These are phyloP conservation scores for Onchidella celtica DNA, from an alignment of 2,888 invertebrate species.

Conservation along the genomic window DNA sequence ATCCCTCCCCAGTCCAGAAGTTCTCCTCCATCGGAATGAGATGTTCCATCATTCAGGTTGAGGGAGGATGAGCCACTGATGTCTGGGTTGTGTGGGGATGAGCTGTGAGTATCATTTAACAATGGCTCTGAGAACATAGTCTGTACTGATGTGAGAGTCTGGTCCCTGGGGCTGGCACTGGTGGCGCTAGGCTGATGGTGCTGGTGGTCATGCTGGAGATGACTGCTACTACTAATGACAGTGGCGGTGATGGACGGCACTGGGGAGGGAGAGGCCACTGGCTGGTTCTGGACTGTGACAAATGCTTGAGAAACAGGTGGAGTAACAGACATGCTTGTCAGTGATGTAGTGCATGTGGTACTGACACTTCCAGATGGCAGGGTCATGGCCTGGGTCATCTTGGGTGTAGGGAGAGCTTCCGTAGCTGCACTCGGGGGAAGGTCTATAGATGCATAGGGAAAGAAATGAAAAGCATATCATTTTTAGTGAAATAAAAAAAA, in stretches of 20 bases:
- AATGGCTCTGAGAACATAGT: conserved; percentile 23
- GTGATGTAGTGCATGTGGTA: conserved; percentile 16
- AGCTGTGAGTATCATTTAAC: conserved; percentile 14
- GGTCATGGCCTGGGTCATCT: conserved; percentile 63
- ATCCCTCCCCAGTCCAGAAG: conserved; percentile 71
- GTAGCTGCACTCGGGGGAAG: conserved; percentile 93
- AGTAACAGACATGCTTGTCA: conserved; percentile 5
- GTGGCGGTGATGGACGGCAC: background rate
- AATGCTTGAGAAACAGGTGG: background rate
- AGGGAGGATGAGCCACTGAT: conserved; percentile 43
- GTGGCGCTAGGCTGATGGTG: background rate
- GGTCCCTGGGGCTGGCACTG: conserved; percentile 36
- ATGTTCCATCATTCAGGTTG: conserved; percentile 45
- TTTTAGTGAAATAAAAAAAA: too few relatives aligned
- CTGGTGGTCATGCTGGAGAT: background rate
- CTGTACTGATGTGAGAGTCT: conserved; percentile 32
- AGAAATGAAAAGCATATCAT: background rate
- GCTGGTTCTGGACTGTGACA: background rate
- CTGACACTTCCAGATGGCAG: conserved; percentile 53
- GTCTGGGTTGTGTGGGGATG: conserved; percentile 49
- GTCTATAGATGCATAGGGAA: conserved; percentile 82
- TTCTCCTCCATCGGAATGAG: conserved; percentile 51
- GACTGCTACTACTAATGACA: background rate
- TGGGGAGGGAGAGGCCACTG: background rate
- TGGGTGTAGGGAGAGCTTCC: conserved; percentile 84